Conservation (phyloP, 1,140 invertebrate genomes). For the Drosophila virilis region DNA sequence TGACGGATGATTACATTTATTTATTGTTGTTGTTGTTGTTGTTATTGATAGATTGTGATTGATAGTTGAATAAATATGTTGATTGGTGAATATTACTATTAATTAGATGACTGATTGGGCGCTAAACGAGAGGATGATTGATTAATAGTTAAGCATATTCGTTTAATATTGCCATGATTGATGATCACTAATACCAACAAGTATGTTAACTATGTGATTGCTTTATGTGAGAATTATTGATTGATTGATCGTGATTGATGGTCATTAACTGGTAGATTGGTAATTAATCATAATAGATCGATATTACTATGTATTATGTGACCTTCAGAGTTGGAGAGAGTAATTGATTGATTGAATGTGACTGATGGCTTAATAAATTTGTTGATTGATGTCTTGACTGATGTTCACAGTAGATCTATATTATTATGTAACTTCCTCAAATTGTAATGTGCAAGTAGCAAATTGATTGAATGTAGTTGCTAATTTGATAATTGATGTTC, state of each 20-base stretch:
- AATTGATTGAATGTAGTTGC: background rate
- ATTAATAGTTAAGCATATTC: background rate
- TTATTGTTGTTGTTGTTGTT: slow-evolving; percentile 1
- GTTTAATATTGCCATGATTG: too few species aligned
- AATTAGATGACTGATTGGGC: background rate
- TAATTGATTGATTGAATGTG: slow-evolving; percentile 1
- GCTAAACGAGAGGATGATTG: background rate
- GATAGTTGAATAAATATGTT: background rate
- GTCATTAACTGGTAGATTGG: background rate
- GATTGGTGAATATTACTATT: background rate
- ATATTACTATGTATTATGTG: background rate
- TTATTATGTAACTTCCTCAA: too few species aligned
- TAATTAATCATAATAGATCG: too few species aligned
- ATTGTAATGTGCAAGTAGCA: background rate
- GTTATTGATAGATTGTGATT: slow-evolving; percentile 9
- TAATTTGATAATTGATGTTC: background rate
- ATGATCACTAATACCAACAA: too few species aligned
- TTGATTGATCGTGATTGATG: slow-evolving; percentile 28
- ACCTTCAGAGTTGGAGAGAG: background rate
- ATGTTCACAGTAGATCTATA: background rate
- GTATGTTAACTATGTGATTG: too few species aligned
- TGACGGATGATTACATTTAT: background rate
- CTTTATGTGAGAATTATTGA: too few species aligned
- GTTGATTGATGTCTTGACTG: background rate
- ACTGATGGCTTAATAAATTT: background rate